Percentiles rank a stretch among this genome's conserved stretches.
Conservation (phyloP, 2,888 invertebrate species). For the Parochlus steinenii region DNA sequence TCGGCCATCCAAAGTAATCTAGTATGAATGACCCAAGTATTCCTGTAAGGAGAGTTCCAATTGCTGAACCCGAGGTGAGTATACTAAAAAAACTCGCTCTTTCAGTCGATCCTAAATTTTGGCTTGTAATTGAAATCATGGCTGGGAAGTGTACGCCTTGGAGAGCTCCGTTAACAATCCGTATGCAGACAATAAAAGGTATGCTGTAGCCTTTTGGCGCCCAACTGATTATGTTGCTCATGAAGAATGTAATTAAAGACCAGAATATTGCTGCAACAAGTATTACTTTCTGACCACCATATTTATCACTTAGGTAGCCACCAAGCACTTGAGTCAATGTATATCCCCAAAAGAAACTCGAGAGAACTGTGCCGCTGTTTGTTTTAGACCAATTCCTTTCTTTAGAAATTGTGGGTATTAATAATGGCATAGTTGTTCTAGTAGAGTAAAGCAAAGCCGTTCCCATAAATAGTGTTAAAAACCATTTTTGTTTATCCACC, state of each 20-base stretch:
- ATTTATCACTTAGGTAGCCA: constrained; percentile 39
- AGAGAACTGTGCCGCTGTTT: constrained; percentile 49
- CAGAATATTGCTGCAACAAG: constrained; percentile 41
- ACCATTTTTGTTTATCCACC: constrained; percentile 39
- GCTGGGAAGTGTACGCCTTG: constrained; percentile 53
- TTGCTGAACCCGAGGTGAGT: constrained; percentile 41
- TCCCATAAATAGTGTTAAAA: constrained; percentile 40
- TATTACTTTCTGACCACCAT: constrained; percentile 48
- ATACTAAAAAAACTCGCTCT: constrained; percentile 49
- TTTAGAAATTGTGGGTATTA: constrained; percentile 41
- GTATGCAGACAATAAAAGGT: constrained; percentile 37
- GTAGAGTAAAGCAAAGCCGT: constrained; percentile 48
- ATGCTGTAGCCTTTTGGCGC: constrained; percentile 29
- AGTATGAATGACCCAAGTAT: constrained; percentile 47
- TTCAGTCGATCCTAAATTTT: constrained; percentile 43
- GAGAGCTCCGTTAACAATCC: constrained; percentile 46
- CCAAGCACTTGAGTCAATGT: constrained; percentile 43
- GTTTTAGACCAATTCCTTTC: constrained; percentile 51
- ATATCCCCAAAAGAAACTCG: constrained; percentile 61
- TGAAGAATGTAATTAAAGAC: constrained; percentile 36
- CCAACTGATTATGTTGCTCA: constrained; percentile 36
- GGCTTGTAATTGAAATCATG: constrained; percentile 49
- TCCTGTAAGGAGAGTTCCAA: constrained; percentile 47
- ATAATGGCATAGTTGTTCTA: constrained; percentile 47
- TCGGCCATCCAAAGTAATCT: constrained; percentile 45